Evolutionary conservation across 1,140 invertebrate genomes (phyloP), one percentile per base, ranked within the genome.

Genomic region (Macrotrachela quadricornifera): DNA sequence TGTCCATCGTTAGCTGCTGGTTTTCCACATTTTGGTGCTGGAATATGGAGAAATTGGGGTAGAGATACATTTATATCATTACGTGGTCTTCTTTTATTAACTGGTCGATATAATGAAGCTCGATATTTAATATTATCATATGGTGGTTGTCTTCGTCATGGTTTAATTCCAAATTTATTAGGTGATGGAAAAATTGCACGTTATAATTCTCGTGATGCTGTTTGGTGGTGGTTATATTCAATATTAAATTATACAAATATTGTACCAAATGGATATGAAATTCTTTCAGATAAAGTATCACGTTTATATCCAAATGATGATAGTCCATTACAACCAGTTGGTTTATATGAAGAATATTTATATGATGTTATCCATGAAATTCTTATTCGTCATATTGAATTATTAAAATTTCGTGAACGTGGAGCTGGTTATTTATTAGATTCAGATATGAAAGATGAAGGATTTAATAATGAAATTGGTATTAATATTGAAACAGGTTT

Each of bases 31-130:
- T 92, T 91, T 70, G 74, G 80, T 1, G 76, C 77, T 55, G 88
- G 88, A 38, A 91, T 94, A 64, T 94, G 88, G 85, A 76, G 94
- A 60, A 94, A 86, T 71, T 99, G 94, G 94, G 94, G 94, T 21
- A 74, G 94, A 55, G 94, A 99, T 67, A 99, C 92, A 1, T 97
- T 99, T 64, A 95, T 99, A 51, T 74, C 92, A 12, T 61, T 97
- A 14, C 78, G 85, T 58, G 92, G 92, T 37, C 67, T 92, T 43
- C 76, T 92, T 49, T 69, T 96, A 40, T 69, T 92, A 1, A 74
- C 75, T 36, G 74, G 74, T 21, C 75, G 87, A 56, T 78, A 78
- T 61, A 66, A 80, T 51, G 88, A 94, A 66, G 87, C 90, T 10
- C 79, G 85, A 70, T 78, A 62, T 60, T 54, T 90, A 54, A 95